Percentiles rank a stretch among this genome's conserved stretches.
These are phyloP conservation scores for Acomys russatus DNA, from an alignment of 2,797 vertebrate genomes.

Conservation along the genomic window DNA sequence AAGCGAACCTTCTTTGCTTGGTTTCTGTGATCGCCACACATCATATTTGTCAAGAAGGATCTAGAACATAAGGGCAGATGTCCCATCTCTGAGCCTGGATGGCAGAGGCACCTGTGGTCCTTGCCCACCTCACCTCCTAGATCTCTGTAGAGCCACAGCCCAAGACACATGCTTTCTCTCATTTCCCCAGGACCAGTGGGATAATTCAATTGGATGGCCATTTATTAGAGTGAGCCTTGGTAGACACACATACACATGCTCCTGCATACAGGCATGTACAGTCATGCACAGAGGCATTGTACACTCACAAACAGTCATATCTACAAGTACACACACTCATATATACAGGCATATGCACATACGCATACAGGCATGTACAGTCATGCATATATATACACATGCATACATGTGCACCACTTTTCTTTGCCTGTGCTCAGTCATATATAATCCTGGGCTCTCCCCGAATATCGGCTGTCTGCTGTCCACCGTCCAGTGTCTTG, in stretches of 20 bases:
- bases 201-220: rapidly evolving
- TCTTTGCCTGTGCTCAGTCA: not conserved
- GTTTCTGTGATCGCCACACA: not conserved
- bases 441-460: not conserved
- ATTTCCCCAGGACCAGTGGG: not conserved
- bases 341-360: not conserved
- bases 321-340: too few species aligned
- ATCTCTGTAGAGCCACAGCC: not conserved
- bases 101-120: not conserved
- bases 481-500: not conserved
- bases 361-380: not conserved
- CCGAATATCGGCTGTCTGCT: not conserved
- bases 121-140: not conserved
- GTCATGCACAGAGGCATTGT: not conserved
- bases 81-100: not conserved
- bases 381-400: not conserved
- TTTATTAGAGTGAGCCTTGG: not conserved
- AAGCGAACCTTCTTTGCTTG: not conserved
- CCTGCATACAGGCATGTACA: not conserved
- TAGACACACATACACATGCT: rapidly evolving
- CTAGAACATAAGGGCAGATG: not conserved
- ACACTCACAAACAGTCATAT: not conserved
- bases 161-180: not conserved
- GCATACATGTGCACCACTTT: not conserved
- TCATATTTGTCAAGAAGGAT: not conserved